Base-by-base conservation (phyloP, 2,888 invertebrate species). In the Lochmaea crataegi region DNA sequence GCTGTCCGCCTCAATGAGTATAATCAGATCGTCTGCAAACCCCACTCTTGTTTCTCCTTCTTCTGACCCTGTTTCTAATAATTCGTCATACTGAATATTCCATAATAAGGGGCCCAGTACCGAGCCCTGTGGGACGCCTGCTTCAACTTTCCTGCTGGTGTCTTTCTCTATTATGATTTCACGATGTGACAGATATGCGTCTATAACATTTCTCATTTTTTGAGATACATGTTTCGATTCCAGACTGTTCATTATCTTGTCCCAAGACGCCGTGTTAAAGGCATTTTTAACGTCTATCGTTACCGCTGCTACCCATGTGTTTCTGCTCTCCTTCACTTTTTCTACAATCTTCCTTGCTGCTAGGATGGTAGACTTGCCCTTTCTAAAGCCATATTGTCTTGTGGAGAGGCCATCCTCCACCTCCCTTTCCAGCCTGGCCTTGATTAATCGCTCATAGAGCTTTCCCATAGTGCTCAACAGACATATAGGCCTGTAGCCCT, bases 351-450 rank as follows among this genome's bases (percentile, higher is more conserved):
- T 12, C 14, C 42, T 5, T 1, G 48, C 61, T 16, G 71, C 71
- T 32, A 32, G 60, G n/a, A 71, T 32, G 16, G 75, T 76, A 1
- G 75, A 76, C 18, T 56, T 63, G 0, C 75, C 74, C 58, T 58
- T 65, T 38, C 73, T 57, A 57, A 78, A 78, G 4, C 76, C 78
- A 51, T 61, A 73, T 51, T 76, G 78, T 18, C 69, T 63, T 10
- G 26, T 45, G 2, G 64, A 67, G 22, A 56, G 56, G 12, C 56
- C 65, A 12, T 71, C 64, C 16, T 72, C 53, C 26, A 77, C n/a
- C 10, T 71, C 71, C 16, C 18, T 18, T 38, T 65, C 60, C 6
- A 75, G n/a, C n/a, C 74, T 67, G 4, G 56, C 45, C 22, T 57
- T 42, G 1, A 78, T 71, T 6, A 76, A 18, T 2, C 57, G 61